Evolutionary conservation across 2,797 vertebrate species (phyloP).

Genomic region (Manis pentadactyla): DNA sequence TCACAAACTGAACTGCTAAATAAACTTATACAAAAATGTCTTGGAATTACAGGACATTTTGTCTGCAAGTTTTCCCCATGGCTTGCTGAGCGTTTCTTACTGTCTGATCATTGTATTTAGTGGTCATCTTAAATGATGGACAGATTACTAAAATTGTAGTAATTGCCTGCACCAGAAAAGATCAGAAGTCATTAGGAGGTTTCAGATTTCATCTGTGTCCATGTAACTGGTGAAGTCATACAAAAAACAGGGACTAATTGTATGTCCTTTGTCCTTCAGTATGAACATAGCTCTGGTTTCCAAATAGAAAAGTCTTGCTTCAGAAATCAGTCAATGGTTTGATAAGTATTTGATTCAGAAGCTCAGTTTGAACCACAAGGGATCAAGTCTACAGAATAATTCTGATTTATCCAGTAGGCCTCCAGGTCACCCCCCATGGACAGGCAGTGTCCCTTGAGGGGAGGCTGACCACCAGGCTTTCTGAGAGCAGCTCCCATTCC

Average conservation of each 20-base stretch:
- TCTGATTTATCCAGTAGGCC: not conserved
- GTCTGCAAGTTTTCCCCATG: constrained; percentile 74
- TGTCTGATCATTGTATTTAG: constrained; percentile 53
- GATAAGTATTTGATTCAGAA: constrained; percentile 66
- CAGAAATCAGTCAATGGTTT: constrained; percentile 44
- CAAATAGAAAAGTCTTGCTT: constrained; percentile 25
- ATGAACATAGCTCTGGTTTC: constrained; percentile 56
- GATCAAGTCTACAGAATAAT: not conserved
- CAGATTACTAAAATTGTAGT: constrained; percentile 17
- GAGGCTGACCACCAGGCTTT: not conserved
- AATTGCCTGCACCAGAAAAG: constrained; percentile 36
- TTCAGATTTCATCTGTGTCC: constrained; percentile 55
- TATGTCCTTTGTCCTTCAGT: not conserved
- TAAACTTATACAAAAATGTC: constrained; percentile 73
- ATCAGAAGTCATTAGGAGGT: constrained; percentile 31
- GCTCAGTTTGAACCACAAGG: constrained; percentile 1
- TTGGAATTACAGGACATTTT: constrained; percentile 75
- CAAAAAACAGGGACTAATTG: constrained; percentile 16
- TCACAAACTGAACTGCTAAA: constrained; percentile 71
- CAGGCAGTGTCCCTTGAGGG: not conserved
- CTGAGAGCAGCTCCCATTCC: not conserved
- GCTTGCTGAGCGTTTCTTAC: constrained; percentile 69
- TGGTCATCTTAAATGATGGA: constrained; percentile 42
- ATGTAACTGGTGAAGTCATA: constrained; percentile 44
- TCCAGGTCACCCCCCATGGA: not conserved